Evolutionary conservation across 92 coral and sea anemone species (phyloP), one percentile per base, ranked within the genome.

Genomic region (Zoanthus sociatus): DNA sequence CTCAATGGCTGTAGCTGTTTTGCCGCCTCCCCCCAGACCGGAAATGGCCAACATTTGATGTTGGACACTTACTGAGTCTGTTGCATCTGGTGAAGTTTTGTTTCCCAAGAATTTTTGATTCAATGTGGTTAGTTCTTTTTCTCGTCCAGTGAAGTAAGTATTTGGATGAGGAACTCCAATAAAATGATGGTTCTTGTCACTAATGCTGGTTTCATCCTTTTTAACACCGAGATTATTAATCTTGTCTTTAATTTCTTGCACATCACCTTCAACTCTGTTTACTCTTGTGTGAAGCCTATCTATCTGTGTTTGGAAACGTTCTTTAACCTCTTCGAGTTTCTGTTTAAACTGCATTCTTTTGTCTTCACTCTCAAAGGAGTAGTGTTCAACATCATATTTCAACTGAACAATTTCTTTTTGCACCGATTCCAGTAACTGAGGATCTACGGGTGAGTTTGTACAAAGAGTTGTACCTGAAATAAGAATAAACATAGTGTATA

Each of bases 1-100:
- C 66, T 92, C 92, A 4, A 87, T 71, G 42, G 90, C 94, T 9
- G 83, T 91, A 15, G 88, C 74, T 61, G 94, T 89, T 64, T 92
- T 92, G 0, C 94, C 94, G 51, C 81, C 78, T 45, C 92, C 94
- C 9, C 93, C 93, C 11, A 90, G 83, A 5, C 93, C 93, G 32
- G 91, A 86, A 26, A 88, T 88, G 14, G 87, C 91, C 15, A 78
- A 5, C 21, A 78, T 14, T 11, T 66, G 64, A 33, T 60, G 83
- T 31, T 78, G 55, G 54, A 4, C 71, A 54, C 68, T 18, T 77
- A 68, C 20, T 5, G 30, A 48, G 20, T 4, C 68, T 54, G 45
- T 20, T 54, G 70, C 68, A 32, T 11, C 72, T 16, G 55, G 0
- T 78, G n/a, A 8, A 32, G 53, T 17, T 10, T 54, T 37, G 7